phyloP scores from a whole-genome alignment of 2,113 vertebrate genomes.

The Perccottus glenii region DNA sequence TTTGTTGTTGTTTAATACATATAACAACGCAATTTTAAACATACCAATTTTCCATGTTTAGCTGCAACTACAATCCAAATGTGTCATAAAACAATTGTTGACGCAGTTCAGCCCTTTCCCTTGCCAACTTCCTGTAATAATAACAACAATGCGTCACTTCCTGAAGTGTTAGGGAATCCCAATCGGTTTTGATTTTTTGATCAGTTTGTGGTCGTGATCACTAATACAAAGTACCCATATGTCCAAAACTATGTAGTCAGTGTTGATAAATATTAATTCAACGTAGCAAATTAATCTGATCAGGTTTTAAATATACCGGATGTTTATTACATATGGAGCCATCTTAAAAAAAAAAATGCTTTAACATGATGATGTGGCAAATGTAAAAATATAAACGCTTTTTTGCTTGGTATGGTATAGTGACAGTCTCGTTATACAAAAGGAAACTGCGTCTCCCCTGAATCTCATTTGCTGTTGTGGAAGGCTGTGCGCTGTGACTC shows the following conservation, averaged over 20 bases:
- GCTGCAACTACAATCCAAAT: slow-evolving; percentile 39
- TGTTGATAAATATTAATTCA: too few species aligned
- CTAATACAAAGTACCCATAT: background rate
- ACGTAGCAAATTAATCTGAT: background rate
- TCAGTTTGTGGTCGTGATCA: background rate
- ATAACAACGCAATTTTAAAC: slow-evolving; percentile 19
- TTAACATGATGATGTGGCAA: too few species aligned
- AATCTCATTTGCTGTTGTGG: slow-evolving; percentile 49
- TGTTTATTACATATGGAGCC: too few species aligned
- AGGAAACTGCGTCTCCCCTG: slow-evolving; percentile 25
- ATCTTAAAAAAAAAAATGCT: too few species aligned
- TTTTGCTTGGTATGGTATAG: too few species aligned
- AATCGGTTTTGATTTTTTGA: background rate
- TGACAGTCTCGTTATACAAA: too few species aligned
- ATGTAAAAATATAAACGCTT: too few species aligned
- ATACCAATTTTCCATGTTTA: slow-evolving; percentile 68
- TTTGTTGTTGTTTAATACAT: background rate
- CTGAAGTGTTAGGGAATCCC: slow-evolving; percentile 34
- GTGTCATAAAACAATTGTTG: slow-evolving; percentile 67
- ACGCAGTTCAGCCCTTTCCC: slow-evolving; percentile 80
- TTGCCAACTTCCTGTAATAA: slow-evolving; percentile 77
- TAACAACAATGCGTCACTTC: slow-evolving; percentile 73
- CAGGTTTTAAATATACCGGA: too few species aligned
- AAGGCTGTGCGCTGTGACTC: background rate
- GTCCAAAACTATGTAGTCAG: background rate